Base-by-base conservation (phyloP, 2,888 invertebrate species). In the Clunio marinus region DNA sequence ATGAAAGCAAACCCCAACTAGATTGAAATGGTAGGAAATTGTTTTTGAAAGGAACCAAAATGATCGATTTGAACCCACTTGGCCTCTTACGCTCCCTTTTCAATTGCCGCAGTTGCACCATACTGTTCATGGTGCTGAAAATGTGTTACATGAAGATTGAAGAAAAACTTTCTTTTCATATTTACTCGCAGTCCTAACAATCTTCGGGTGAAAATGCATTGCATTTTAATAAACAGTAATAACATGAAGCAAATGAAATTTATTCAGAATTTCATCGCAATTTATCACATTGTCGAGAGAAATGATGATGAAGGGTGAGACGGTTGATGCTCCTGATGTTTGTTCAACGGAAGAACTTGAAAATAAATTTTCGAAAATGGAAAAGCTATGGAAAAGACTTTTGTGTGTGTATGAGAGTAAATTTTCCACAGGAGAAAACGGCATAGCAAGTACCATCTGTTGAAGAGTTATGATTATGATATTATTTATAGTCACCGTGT, bases 381-480 rank as follows among this genome's bases (percentile, higher is more conserved):
- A 5, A 45, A 45, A 45, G n/a, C 17, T 22, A 51, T 51, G 51
- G 22, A 22, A 51, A 51, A 51, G 22, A 13, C 51, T 51, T 51
- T 51, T n/a, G 7, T n/a, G n/a, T n/a, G 35, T 4, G 45, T 45
- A 10, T 45, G 45, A n/a, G n/a, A 22, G 51, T 22, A 4, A 51
- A n/a, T 17, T 51, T 51, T 51, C 51, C 51, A 51, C 13, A 17
- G 20, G 22, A 51, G 51, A 51, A 51, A 22, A 57, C 24, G 27
- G 27, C 27, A 57, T 5, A 57, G 57, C 57, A 57, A 57, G 22
- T 20, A 65, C 65, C 69, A 69, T 69, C 69, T 69, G 69, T 65
- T 69, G 69, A 69, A 62, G 69, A 63, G 69, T 69, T 69, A 69
- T 65, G 69, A 63, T 65, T 66, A 66, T 66, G 66, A 66, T 55